Conservation (phyloP, 2,888 invertebrate species). For the Peribatodes rhomboidaria region DNA sequence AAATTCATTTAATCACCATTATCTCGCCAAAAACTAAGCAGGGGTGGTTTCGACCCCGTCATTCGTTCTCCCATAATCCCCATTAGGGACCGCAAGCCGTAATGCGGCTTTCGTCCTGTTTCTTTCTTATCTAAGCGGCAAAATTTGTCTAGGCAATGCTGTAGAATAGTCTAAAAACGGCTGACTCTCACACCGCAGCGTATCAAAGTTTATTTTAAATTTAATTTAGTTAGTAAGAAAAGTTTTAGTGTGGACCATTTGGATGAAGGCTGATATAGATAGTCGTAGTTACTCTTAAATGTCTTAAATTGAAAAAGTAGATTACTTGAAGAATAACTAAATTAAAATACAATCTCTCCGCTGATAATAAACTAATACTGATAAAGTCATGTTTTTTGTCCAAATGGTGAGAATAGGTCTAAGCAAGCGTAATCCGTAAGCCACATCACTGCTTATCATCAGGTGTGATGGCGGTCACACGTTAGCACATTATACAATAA, state of each 20-base stretch:
- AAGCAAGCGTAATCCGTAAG: too few relatives aligned
- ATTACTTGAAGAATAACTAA: too few relatives aligned
- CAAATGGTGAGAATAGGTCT: too few relatives aligned
- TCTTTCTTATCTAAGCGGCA: slow-evolving; percentile 82
- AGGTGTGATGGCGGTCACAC: too few relatives aligned
- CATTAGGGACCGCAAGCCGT: slow-evolving; percentile 75
- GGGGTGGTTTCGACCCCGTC: slow-evolving; percentile 63
- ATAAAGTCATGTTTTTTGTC: too few relatives aligned
- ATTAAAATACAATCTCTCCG: too few relatives aligned
- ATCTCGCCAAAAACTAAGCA: slow-evolving; percentile 73
- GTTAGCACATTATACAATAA: too few relatives aligned
- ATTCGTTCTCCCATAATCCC: slow-evolving; percentile 75
- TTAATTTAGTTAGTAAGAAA: not conserved
- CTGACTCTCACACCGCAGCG: slow-evolving; percentile 59
- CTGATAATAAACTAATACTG: too few relatives aligned
- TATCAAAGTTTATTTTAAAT: slow-evolving; percentile 3
- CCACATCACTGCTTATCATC: too few relatives aligned
- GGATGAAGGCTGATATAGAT: too few relatives aligned
- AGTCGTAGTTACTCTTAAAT: too few relatives aligned
- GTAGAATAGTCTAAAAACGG: slow-evolving; percentile 73
- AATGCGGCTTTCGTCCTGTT: slow-evolving; percentile 78
- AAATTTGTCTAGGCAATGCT: slow-evolving; percentile 85
- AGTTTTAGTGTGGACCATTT: not conserved
- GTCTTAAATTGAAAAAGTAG: too few relatives aligned
- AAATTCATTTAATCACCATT: slow-evolving; percentile 78